phyloP scores from a whole-genome alignment of 1,140 invertebrate genomes.

The Zaprionus nigranus region DNA sequence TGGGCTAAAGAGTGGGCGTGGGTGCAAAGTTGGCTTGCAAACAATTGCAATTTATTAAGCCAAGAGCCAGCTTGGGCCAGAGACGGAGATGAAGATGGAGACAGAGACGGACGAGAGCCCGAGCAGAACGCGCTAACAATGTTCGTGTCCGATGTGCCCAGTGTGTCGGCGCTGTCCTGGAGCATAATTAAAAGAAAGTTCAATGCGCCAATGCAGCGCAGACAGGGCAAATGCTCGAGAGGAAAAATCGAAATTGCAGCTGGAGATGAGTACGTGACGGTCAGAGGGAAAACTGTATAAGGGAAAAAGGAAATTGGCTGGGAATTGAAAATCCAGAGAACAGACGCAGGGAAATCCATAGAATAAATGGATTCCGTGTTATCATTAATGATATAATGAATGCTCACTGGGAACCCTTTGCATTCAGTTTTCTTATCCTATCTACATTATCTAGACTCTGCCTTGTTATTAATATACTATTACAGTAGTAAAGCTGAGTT shows the following conservation, averaged over 20 bases:
- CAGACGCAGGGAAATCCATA: background rate
- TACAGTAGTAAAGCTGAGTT: too few relatives aligned
- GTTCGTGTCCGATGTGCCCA: slow-evolving; percentile 66
- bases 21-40: slow-evolving; percentile 73
- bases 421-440: too few relatives aligned
- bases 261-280: slow-evolving; percentile 23
- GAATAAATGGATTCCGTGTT: background rate
- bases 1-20: slow-evolving; percentile 47
- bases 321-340: background rate
- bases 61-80: background rate
- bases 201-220: slow-evolving; percentile 59
- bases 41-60: slow-evolving; percentile 82
- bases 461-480: too few relatives aligned
- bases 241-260: slow-evolving; percentile 6
- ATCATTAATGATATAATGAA: background rate
- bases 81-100: background rate
- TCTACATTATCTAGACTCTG: too few relatives aligned
- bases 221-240: slow-evolving; percentile 13
- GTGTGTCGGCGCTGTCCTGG: slow-evolving; percentile 34
- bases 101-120: background rate
- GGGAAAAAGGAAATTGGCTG: slow-evolving; percentile 7
- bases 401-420: too few relatives aligned
- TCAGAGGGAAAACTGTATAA: background rate
- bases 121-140: slow-evolving; percentile 63
- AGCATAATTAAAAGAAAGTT: slow-evolving; percentile 80